Conservation (phyloP, 1,140 invertebrate species). For the Charaxes varanes region DNA sequence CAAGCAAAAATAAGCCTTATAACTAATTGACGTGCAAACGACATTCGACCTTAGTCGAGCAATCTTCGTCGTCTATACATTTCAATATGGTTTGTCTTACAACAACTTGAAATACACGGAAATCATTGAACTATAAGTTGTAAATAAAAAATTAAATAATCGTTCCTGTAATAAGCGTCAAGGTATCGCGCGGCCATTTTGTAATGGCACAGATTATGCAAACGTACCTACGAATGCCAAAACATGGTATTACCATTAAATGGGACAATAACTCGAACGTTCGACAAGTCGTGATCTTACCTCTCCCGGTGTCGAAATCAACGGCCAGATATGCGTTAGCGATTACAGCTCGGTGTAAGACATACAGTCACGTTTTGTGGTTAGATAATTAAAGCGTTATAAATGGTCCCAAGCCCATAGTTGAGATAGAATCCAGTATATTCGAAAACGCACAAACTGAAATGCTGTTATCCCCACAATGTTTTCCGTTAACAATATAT, state of each 20-base stretch:
- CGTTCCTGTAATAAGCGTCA: background rate
- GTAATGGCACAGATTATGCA: conserved; percentile 1
- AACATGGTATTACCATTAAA: background rate
- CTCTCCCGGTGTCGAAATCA: conserved; percentile 1
- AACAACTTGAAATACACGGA: background rate
- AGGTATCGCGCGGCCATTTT: background rate
- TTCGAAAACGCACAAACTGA: no score
- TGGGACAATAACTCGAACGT: conserved; percentile 2
- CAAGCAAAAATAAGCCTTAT: no score
- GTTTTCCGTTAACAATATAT: no score
- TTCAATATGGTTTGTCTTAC: no score
- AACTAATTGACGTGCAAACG: no score
- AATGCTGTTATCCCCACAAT: no score
- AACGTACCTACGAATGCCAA: conserved; percentile 2
- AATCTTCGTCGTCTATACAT: no score
- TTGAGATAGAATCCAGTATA: no score
- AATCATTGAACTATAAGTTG: background rate
- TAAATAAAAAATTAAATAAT: background rate
- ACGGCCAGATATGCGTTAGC: background rate
- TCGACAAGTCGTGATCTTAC: conserved; percentile 2
- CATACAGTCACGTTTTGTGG: conserved; percentile 1
- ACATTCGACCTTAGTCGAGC: no score
- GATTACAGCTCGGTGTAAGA: background rate
- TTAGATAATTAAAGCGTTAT: background rate
- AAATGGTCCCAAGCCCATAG: no score